These are phyloP conservation scores for Spicauda simplicius DNA, from an alignment of 2,888 invertebrate genomes.

Conservation along the genomic window DNA sequence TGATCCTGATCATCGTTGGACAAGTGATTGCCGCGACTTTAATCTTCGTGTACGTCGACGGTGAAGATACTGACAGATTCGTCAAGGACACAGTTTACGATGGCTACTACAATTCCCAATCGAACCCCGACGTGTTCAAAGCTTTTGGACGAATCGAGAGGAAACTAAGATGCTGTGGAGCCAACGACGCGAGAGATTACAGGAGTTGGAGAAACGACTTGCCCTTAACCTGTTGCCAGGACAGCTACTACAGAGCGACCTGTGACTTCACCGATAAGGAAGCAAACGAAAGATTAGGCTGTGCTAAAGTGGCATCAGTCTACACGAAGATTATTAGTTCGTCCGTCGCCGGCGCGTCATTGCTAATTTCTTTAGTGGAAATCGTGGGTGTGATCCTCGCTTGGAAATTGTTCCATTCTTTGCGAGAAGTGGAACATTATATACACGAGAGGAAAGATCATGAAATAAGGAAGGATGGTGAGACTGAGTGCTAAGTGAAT, in stretches of 20 bases:
- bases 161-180: constrained; percentile 76
- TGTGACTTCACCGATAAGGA: constrained; percentile 81
- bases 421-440: constrained; percentile 78
- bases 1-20: constrained; percentile 66
- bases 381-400: constrained; percentile 69
- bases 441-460: constrained; percentile 67
- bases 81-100: constrained; percentile 80
- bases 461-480: constrained; percentile 67
- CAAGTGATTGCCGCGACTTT: constrained; percentile 71
- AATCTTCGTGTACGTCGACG: constrained; percentile 78
- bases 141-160: constrained; percentile 74
- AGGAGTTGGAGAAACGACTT: constrained; percentile 77
- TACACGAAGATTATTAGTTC: constrained; percentile 80
- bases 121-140: constrained; percentile 73
- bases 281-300: constrained; percentile 77
- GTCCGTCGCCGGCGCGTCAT: constrained; percentile 72
- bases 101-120: constrained; percentile 77
- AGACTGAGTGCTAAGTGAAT: constrained; percentile 71
- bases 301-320: constrained; percentile 80
- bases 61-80: constrained; percentile 75
- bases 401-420: constrained; percentile 72
- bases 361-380: constrained; percentile 70
- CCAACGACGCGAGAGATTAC: constrained; percentile 78
- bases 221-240: constrained; percentile 73
- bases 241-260: constrained; percentile 73